phyloP scores from a whole-genome alignment of 2,888 invertebrate species.

The Chirona hameri region DNA sequence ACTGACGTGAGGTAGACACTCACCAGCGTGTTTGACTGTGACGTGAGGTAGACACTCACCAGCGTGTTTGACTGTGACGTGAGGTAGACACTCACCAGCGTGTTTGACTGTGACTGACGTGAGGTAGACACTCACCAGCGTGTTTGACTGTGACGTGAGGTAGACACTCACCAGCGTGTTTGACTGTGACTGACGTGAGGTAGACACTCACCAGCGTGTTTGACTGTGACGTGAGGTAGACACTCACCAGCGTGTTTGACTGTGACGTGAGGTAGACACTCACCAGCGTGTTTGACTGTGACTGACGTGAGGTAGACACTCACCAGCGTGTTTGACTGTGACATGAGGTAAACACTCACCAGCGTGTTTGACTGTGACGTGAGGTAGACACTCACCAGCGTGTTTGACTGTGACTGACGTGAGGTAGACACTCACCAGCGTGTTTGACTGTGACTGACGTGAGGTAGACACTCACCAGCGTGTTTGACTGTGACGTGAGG shows the following conservation, averaged over 20 bases:
- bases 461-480: too few species aligned
- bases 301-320: slow-evolving; percentile 90
- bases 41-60: slow-evolving; percentile 92
- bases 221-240: slow-evolving; percentile 86
- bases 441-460: slow-evolving; percentile 79
- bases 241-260: too few species aligned
- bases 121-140: too few species aligned
- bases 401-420: slow-evolving; percentile 79
- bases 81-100: too few species aligned
- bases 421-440: too few species aligned
- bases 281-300: too few species aligned
- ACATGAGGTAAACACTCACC: slow-evolving; percentile 94
- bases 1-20: slow-evolving; percentile 90
- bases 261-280: slow-evolving; percentile 90
- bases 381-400: too few species aligned
- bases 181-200: slow-evolving; percentile 81
- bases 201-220: too few species aligned
- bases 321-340: slow-evolving; percentile 71
- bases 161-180: too few species aligned
- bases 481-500: slow-evolving; percentile 77
- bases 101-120: slow-evolving; percentile 79
- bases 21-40: slow-evolving; percentile 71
- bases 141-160: slow-evolving; percentile 77
- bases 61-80: slow-evolving; percentile 79
- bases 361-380: slow-evolving; percentile 79